Evolutionary conservation across 2,888 invertebrate genomes (phyloP), one percentile per base, ranked within the genome.

Genomic region (Drosophila tanythrix): DNA sequence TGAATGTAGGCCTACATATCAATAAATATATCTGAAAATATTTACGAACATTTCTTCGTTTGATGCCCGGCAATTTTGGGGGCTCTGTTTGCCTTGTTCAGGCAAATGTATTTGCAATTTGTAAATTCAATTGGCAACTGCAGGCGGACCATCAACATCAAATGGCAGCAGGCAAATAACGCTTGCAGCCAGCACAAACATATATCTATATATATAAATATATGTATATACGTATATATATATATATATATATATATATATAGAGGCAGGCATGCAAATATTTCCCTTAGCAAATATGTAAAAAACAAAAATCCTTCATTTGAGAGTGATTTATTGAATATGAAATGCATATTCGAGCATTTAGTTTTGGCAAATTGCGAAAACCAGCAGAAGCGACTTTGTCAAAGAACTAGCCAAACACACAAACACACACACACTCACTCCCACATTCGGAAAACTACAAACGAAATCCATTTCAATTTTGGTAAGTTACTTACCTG

Each of bases 51-150:
- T 70, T 66, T 66, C 57, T 55, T 60, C 36, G 36, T 70, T 76
- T 76, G 79, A 73, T 69, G 58, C 10, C 69, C 52, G 57, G 72
- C 76, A 63, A 66, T 73, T 69, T 66, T 3, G 8, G 55, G 43
- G 43, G 43, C 62, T 61, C 64, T 68, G 51, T 65, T 71, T 71
- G 74, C 62, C 64, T 70, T 76, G 69, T 79, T 76, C 66, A 25
- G 69, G 70, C 50, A 82, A 79, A 73, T 82, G 67, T 80, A 74
- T 83, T 76, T 80, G 84, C 76, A 74, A 75, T 81, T 85, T 85
- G 83, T 77, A 85, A 88, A 85, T 83, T 79, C 80, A 80, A 81
- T 88, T 83, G 83, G 83, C 58, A 72, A 79, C 68, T 72, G 70
- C 79, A 64, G 75, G 70, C 70, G 43, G 40, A 25, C 48, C 56